Conservation (phyloP, 2,888 invertebrate species). For the Penaeus monodon region DNA sequence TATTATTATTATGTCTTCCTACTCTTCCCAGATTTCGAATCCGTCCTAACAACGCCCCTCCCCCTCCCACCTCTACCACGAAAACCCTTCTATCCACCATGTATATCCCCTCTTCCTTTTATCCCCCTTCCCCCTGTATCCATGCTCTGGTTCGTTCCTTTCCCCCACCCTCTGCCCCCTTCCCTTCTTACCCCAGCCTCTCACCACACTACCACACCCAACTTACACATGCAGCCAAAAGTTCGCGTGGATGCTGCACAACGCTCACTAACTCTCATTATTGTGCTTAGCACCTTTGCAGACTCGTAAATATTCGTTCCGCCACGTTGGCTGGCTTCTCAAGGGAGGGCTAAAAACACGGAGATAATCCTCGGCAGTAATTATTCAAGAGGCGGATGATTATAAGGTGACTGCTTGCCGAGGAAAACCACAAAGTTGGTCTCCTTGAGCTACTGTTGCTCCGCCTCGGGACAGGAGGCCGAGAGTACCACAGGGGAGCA, state of each 20-base stretch:
- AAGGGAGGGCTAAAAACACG: slow-evolving; percentile 6
- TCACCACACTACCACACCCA: not conserved
- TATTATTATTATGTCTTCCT: too few relatives aligned
- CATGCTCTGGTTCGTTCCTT: not conserved
- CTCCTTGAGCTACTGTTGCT: not conserved
- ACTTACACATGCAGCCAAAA: not conserved
- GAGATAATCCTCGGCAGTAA: slow-evolving; percentile 6
- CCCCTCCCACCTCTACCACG: too few relatives aligned
- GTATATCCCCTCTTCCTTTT: not conserved
- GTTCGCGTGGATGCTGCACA: too few relatives aligned
- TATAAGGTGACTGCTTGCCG: not conserved
- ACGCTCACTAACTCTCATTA: not conserved
- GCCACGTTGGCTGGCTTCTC: not conserved
- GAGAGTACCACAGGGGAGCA: not conserved
- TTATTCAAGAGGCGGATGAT: slow-evolving; percentile 21
- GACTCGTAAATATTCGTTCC: not conserved
- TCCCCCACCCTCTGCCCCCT: not conserved
- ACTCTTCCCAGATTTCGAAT: too few relatives aligned
- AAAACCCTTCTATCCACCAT: not conserved
- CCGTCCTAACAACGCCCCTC: too few relatives aligned
- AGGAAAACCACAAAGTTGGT: not conserved
- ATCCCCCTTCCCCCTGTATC: too few relatives aligned
- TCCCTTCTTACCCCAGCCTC: not conserved
- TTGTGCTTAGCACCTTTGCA: not conserved
- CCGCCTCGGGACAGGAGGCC: not conserved